Base-by-base conservation (phyloP, 2,113 vertebrate genomes). In the Cottus gobio region DNA sequence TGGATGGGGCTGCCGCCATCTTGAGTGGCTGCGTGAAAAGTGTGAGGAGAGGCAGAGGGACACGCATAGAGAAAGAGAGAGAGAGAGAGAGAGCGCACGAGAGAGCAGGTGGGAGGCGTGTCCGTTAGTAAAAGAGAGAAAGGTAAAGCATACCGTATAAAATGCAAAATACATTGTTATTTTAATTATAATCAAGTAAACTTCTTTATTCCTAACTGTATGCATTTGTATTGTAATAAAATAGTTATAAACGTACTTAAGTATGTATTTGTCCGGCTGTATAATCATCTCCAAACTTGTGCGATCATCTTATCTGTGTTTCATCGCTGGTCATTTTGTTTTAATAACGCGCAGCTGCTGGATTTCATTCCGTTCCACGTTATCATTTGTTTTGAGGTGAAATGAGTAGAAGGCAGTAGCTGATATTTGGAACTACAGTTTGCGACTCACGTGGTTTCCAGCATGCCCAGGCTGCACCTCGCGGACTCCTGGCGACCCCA, bases 1-100 rank as follows among this genome's bases (percentile, higher is more conserved):
- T 90, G 90, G 94, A 95, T 80, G 94, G 93, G 85, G 94, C 93
- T 93, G 95, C 94, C 95, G 95, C 95, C 94, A 95, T 95, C 93
- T 95, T 94, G 93, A 92, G 90, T 87, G 86, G 87, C 88, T 90
- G 91, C 77, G 91, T 79, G 79, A 83, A 91, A 91, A 94, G 92
- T 95, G 94, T 18, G 58, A 85, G 61, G 79, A 71, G 74, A 74
- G 79, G 65, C 73, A 64, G 82, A 26, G 72, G 36, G 81, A 74
- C 67, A 28, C 31, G 26, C 60, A 50, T 62, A 54, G 72, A 39
- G 74, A 31, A 63, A 75, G 37, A 57, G 58, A 71, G 72, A 8
- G 75, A 71, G 83, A 30, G 62, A 50, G 61, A 26, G 11, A 56
- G 28, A 42, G 34, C 56, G 34, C 28, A 31, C 24, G 24, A 30